A percentile compares a stretch with the other conserved stretches of the same genome.
phyloP scores from a whole-genome alignment of 2,113 vertebrate species.

The Pandion haliaetus region DNA sequence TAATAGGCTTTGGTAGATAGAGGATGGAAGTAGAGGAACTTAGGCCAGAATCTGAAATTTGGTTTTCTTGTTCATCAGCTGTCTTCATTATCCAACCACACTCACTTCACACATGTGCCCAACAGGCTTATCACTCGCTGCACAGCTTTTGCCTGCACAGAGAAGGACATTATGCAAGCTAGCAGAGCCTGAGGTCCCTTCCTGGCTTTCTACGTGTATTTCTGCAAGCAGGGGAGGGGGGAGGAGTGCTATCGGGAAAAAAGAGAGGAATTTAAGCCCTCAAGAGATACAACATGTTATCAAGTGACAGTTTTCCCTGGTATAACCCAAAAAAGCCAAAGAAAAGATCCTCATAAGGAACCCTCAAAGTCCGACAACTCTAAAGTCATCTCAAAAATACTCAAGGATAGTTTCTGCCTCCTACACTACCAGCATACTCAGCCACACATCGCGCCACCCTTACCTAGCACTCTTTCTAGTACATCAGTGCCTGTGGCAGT shows the following conservation, averaged over 20 bases:
- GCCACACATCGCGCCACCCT: rapidly evolving
- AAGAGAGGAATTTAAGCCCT: background rate
- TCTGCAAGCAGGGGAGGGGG: background rate
- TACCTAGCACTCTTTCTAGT: background rate
- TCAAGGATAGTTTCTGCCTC: background rate
- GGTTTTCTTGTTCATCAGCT: background rate
- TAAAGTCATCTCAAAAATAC: background rate
- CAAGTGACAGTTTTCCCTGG: background rate
- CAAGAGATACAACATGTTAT: background rate
- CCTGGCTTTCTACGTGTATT: background rate
- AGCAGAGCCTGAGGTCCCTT: background rate
- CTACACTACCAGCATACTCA: background rate
- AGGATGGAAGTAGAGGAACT: background rate
- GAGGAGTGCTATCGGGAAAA: background rate
- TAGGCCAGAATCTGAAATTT: background rate
- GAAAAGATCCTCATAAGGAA: background rate
- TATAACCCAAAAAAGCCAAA: background rate
- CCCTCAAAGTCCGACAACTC: background rate
- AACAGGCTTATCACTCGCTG: background rate
- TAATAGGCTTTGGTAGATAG: background rate
- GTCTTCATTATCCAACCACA: background rate
- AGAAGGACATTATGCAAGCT: background rate
- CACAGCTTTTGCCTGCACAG: background rate
- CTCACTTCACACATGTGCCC: background rate
- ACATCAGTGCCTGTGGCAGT: background rate